Base-by-base conservation (phyloP, 2,797 vertebrate genomes). In the Acipenser oxyrinchus region DNA sequence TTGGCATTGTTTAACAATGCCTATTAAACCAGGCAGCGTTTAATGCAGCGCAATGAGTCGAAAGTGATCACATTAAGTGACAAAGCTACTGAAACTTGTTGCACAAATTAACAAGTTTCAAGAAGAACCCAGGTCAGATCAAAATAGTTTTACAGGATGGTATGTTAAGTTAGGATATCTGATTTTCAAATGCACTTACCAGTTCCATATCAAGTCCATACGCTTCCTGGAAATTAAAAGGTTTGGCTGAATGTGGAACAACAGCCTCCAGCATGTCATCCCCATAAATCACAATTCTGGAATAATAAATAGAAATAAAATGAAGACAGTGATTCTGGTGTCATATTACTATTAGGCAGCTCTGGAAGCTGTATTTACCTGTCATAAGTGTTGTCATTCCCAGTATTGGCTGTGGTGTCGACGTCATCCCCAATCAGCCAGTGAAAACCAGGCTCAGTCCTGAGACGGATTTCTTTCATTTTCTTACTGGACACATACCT, bases 351-450 rank as follows among this genome's bases (percentile, higher is more conserved):
- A 37, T 37, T 37, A 4, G 23, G 23, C 23, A 37, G 23, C 4
- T 37, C 23, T 37, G 23, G 23, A 37, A 37, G 23, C 23, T 37
- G 23, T 37, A 37, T 37, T 37, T 37, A 89, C 89, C 88, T 84
- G 81, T 92, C 89, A 15, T 92, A 91, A 0, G 88, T 84, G 83
- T 86, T 64, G 73, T 81, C 13, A 7, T 91, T 92, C 0, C 18
- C 66, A 2, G 51, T 73, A 67, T 75, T 88, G 0, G 84, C 81
- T 0, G 89, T 91, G 13, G 90, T 91, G 83, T 91, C 89, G 7
- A 80, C 80, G 0, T 88, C 81, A 5, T 92, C 90, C 0, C 2
- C 51, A 0, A 92, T 92, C 74, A 92, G 74, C 89, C 89, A 92
- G 66, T 88, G 83, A 71, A 92, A 90, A 68, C 84, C 83, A 37